phyloP scores from a whole-genome alignment of 2,113 vertebrate species.

The Pelmatolapia mariae region DNA sequence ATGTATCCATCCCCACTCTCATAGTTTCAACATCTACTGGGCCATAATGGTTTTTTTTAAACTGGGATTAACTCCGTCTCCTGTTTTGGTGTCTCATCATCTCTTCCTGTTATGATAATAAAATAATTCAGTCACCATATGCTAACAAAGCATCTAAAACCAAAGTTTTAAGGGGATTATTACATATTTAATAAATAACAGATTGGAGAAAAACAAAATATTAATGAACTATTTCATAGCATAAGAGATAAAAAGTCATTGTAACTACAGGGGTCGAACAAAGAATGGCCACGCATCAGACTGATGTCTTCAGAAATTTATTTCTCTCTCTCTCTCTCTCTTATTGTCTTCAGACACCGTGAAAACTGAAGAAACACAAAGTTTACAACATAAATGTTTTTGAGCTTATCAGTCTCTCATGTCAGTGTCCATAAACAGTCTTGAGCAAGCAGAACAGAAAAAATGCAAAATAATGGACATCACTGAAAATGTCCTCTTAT shows the following conservation, averaged over 20 bases:
- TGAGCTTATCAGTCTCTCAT: no score
- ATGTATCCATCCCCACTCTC: not conserved
- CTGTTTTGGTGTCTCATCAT: not conserved
- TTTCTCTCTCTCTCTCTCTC: no score
- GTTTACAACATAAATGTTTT: no score
- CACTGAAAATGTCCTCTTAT: no score
- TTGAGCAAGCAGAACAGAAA: no score
- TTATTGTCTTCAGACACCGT: no score
- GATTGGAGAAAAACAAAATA: fast-evolving
- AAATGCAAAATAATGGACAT: no score
- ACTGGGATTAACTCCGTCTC: not conserved
- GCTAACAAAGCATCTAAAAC: not conserved
- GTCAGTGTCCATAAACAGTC: no score
- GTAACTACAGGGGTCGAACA: no score
- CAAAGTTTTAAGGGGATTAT: not conserved
- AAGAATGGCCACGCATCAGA: no score
- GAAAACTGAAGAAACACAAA: no score
- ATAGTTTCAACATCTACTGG: not conserved
- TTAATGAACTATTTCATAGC: not conserved
- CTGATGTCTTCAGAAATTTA: no score
- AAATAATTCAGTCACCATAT: not conserved
- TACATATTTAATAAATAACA: not conserved
- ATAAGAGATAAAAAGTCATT: not conserved
- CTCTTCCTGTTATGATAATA: not conserved
- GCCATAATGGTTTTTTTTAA: not conserved